These are phyloP conservation scores for Papilio helenus DNA, from an alignment of 1,140 invertebrate genomes.

Conservation along the genomic window DNA sequence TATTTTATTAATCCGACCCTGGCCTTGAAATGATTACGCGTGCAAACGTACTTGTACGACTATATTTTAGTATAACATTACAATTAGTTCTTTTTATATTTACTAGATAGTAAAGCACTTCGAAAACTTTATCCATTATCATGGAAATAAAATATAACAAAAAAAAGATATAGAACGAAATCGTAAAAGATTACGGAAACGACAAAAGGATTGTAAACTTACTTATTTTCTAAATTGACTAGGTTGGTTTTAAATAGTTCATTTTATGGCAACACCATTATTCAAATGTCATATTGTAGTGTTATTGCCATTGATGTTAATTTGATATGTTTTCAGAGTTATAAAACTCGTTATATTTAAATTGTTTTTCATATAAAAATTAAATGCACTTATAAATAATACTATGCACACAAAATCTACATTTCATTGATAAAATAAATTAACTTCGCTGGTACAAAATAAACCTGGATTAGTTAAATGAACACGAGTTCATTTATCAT, in stretches of 20 bases:
- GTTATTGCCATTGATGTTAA: slow-evolving; percentile 69
- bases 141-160: slow-evolving; percentile 52
- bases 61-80: slow-evolving; percentile 77
- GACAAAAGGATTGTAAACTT: slow-evolving; percentile 48
- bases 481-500: slow-evolving; percentile 54
- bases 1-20: slow-evolving; percentile 7
- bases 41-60: slow-evolving; percentile 77
- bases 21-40: slow-evolving; percentile 59
- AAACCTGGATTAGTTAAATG: slow-evolving; percentile 52
- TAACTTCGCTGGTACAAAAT: slow-evolving; percentile 9
- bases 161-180: slow-evolving; percentile 40
- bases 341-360: slow-evolving; percentile 51
- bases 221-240: slow-evolving; percentile 72
- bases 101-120: slow-evolving; percentile 83
- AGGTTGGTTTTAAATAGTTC: slow-evolving; percentile 39
- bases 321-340: slow-evolving; percentile 74
- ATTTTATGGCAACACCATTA: slow-evolving; percentile 25
- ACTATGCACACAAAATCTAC: slow-evolving; percentile 30
- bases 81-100: slow-evolving; percentile 77
- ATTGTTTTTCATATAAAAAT: slow-evolving; percentile 23
- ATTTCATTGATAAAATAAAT: slow-evolving; percentile 40
- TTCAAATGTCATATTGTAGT: slow-evolving; percentile 37
- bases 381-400: slow-evolving; percentile 31
- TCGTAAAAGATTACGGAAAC: slow-evolving; percentile 42
- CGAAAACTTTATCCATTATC: slow-evolving; percentile 72